phyloP scores from a whole-genome alignment of 23 tunicate genomes.

The Trididemnum miniatum region DNA sequence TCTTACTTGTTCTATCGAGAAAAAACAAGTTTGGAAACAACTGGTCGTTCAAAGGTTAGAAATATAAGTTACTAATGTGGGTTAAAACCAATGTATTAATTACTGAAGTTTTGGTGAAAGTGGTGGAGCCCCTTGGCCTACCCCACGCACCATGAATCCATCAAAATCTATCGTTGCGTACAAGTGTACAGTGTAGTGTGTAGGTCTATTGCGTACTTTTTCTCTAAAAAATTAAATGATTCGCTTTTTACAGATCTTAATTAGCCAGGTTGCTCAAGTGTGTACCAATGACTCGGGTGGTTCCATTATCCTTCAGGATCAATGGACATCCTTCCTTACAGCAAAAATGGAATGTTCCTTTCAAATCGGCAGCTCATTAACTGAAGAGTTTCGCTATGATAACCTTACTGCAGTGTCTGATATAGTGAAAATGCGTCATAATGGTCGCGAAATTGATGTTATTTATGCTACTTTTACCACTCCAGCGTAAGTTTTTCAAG shows the following conservation, averaged over 20 bases:
- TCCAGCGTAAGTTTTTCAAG: slow-evolving; percentile 73
- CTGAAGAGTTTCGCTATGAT: slow-evolving; percentile 23
- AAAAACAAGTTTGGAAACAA: neutral
- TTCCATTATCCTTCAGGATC: slow-evolving; percentile 17
- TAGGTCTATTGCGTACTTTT: no score
- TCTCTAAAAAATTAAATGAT: no score
- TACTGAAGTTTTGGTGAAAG: no score
- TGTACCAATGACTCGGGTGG: slow-evolving; percentile 75
- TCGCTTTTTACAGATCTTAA: no score
- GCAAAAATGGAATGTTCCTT: slow-evolving; percentile 50
- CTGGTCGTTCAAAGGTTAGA: no score
- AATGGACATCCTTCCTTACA: slow-evolving; percentile 67
- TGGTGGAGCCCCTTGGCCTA: no score
- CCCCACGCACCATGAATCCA: no score
- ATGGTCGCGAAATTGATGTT: slow-evolving; percentile 38
- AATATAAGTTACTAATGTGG: no score
- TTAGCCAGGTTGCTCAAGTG: slow-evolving; percentile 60
- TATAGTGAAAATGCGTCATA: slow-evolving; percentile 25
- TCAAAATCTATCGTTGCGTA: no score
- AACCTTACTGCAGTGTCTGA: slow-evolving; percentile 71
- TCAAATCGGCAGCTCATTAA: neutral
- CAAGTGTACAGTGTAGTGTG: no score
- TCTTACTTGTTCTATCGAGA: neutral
- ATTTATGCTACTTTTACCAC: slow-evolving; percentile 79
- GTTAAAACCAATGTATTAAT: no score